phyloP scores from a whole-genome alignment of 2,888 invertebrate genomes.

The Cephus pygmeus region DNA sequence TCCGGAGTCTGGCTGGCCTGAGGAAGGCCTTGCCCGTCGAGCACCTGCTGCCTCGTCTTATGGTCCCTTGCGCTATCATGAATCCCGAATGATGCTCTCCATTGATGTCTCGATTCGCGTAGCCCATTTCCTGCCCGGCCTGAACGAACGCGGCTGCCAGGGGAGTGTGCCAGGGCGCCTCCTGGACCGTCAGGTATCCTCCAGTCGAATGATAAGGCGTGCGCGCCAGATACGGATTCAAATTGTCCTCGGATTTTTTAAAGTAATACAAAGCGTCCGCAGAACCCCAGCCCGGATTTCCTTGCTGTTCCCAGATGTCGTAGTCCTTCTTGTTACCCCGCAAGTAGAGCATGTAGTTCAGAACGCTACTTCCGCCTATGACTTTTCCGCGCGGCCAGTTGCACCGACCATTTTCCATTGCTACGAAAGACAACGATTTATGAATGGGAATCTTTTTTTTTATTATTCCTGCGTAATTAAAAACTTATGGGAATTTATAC shows the following conservation, averaged over 20 bases:
- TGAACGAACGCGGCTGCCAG: conserved; percentile 84
- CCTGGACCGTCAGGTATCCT: conserved; percentile 85
- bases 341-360: conserved; percentile 93
- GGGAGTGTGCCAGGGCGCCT: conserved; percentile 89
- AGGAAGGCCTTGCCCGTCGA: conserved; percentile 91
- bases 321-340: conserved; percentile 91
- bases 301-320: conserved; percentile 87
- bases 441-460: background rate
- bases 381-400: conserved; percentile 95
- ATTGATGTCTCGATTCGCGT: conserved; percentile 87
- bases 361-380: conserved; percentile 87
- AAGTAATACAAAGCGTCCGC: conserved; percentile 84
- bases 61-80: conserved; percentile 88
- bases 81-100: conserved; percentile 89
- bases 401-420: conserved; percentile 85
- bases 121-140: conserved; percentile 86
- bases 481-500: conserved; percentile 66
- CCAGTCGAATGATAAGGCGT: conserved; percentile 85
- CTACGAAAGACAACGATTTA: conserved; percentile 66
- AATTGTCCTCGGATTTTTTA: conserved; percentile 92
- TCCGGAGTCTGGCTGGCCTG: conserved; percentile 80
- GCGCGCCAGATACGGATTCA: conserved; percentile 83
- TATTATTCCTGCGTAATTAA: background rate
- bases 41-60: conserved; percentile 83
- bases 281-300: conserved; percentile 90